These are phyloP conservation scores for Lates calcarifer DNA, from an alignment of 2,113 vertebrate species.

Conservation along the genomic window DNA sequence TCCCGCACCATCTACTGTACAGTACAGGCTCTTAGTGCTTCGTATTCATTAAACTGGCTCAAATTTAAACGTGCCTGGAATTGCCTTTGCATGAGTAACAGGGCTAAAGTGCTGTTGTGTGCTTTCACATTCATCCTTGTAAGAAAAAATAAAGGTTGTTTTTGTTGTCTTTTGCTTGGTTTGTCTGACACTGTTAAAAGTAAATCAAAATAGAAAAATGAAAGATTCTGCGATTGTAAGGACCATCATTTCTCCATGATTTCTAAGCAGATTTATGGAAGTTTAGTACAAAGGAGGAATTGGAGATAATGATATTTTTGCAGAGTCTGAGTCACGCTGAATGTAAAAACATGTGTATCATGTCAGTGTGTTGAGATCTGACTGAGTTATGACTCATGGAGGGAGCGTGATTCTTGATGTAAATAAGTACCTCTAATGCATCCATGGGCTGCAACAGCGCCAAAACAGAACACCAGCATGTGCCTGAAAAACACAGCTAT, in stretches of 20 bases:
- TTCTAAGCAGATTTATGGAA: not conserved
- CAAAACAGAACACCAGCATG: not conserved
- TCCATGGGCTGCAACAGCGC: not conserved
- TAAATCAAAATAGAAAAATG: not conserved
- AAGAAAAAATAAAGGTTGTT: not conserved
- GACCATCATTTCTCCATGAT: not conserved
- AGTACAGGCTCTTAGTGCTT: conserved; percentile 32
- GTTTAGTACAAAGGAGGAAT: not conserved
- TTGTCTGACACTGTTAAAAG: not conserved
- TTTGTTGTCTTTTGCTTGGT: conserved; percentile 1
- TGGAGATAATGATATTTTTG: not conserved
- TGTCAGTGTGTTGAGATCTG: not conserved
- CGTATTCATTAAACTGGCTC: conserved; percentile 42
- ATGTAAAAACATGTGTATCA: not conserved
- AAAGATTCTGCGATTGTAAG: not conserved
- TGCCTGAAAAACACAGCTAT: not conserved
- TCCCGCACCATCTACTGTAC: conserved; percentile 13
- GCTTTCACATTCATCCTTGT: conserved; percentile 8
- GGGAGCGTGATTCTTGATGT: not conserved
- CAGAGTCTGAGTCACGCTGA: not conserved
- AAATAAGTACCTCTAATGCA: conserved; percentile 8
- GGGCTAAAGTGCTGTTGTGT: conserved; percentile 2
- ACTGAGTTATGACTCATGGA: conserved; percentile 3
- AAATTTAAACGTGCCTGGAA: conserved; percentile 33
- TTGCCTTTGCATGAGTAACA: not conserved